Base-by-base conservation (phyloP, 2,888 invertebrate species). In the Drosophila prolongata region DNA sequence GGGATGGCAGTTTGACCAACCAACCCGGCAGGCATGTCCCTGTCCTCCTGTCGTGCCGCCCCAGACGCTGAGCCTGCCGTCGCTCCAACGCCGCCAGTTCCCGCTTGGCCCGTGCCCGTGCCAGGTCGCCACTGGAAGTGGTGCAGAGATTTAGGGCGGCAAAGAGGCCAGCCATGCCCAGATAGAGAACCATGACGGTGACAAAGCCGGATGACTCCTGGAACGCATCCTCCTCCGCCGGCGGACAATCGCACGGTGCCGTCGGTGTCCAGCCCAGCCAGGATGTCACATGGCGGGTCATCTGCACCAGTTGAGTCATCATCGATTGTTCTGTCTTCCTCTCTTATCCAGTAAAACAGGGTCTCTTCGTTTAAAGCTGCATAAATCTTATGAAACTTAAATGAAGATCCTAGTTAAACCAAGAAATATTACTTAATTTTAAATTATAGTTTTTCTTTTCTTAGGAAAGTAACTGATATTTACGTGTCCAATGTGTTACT, bases 131-230 rank as follows among this genome's bases (percentile, higher is more conserved):
- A n/a, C 0, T 38, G 10, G 57, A 1, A 3, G n/a, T 6, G 24
- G 60, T 60, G 6, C 57, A 27, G 6, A 47, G 6, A 13, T 65
- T 58, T 6, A 52, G 50, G 8, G 35, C 59, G 4, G 66, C 37
- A 10, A 70, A 67, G 13, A 82, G 13, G 0, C 43, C 49, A 8
- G 14, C 47, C 30, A 88, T 55, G 2, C 46, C 34, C 19, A 64
- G 37, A 10, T 58, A 66, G 24, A 84, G 55, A 0, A 64, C 37
- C 30, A 77, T 24, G 0, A 69, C 43, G 4, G 70, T 77, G 6
- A 34, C 37, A 1, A 67, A 13, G 24, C 75, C 80, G 9, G 87
- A 82, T 0, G 77, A 74, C 3, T 82, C 56, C 37, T 77, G 69
- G 6, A 14, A 5, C 13, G 10, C 8, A 4, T 58, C 60, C 2